phyloP scores from a whole-genome alignment of 2,888 invertebrate genomes.

The Linyphia triangularis region DNA sequence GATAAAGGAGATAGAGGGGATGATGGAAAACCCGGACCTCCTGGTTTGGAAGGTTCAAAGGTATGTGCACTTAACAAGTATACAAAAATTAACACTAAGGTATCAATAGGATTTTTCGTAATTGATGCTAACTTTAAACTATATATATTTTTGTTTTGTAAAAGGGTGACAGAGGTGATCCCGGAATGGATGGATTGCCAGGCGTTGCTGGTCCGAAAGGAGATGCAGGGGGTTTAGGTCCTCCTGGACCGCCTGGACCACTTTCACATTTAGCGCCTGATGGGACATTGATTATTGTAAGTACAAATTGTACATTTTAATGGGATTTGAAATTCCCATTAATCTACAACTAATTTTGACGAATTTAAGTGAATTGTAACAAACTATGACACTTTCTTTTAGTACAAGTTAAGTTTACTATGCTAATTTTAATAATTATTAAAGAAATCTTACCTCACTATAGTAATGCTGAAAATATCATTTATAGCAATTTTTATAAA shows the following conservation, averaged over 20 bases:
- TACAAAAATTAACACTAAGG: no score
- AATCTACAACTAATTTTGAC: not conserved
- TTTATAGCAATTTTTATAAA: not conserved
- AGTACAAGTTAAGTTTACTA: not conserved
- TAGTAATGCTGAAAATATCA: not conserved
- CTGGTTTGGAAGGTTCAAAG: constrained; percentile 82
- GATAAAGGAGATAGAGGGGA: constrained; percentile 81
- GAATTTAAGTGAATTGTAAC: not conserved
- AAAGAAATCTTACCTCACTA: not conserved
- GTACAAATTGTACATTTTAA: no score
- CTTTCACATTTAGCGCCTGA: constrained; percentile 87
- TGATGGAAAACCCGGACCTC: constrained; percentile 76
- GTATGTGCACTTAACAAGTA: no score
- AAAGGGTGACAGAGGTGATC: constrained; percentile 81
- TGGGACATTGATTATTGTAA: constrained; percentile 71
- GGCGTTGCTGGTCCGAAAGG: constrained; percentile 80
- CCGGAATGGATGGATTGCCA: constrained; percentile 74
- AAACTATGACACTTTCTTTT: not conserved
- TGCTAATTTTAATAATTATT: not conserved
- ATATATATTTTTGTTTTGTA: no score
- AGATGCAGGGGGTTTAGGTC: constrained; percentile 85
- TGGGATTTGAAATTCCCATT: no score
- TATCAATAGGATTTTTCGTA: no score
- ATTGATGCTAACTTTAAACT: no score
- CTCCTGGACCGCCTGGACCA: constrained; percentile 84